phyloP scores from a whole-genome alignment of 2,797 vertebrate species.

The Cryptoblepharus egeriae region DNA sequence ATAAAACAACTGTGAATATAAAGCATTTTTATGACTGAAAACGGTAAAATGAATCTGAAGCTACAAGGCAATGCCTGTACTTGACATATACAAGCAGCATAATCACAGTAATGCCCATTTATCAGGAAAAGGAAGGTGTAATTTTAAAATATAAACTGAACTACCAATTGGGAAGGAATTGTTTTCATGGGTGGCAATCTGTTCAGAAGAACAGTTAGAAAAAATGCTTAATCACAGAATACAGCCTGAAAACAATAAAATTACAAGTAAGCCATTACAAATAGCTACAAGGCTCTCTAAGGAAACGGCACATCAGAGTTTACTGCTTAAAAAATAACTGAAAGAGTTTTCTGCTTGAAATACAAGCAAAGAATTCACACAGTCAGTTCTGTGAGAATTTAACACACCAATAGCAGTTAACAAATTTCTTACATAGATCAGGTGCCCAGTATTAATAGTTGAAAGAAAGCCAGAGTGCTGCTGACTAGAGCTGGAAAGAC shows the following conservation, averaged over 20 bases:
- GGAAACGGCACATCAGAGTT: neutral
- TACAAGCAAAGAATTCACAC: neutral
- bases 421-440: neutral
- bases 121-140: slow-evolving; percentile 27
- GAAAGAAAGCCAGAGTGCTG: neutral
- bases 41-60: neutral
- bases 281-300: slow-evolving; percentile 28
- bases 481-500: too few species aligned
- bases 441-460: neutral
- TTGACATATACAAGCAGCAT: slow-evolving; percentile 10
- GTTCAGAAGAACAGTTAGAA: slow-evolving; percentile 34
- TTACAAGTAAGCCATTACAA: slow-evolving; percentile 8
- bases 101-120: slow-evolving; percentile 51
- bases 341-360: neutral
- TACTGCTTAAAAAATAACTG: neutral
- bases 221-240: slow-evolving; percentile 34
- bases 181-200: slow-evolving; percentile 46
- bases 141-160: slow-evolving; percentile 51
- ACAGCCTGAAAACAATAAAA: slow-evolving; percentile 29
- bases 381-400: neutral
- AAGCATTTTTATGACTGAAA: neutral
- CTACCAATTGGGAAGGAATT: slow-evolving; percentile 63
- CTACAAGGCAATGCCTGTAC: too few species aligned
- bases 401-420: slow-evolving; percentile 38
- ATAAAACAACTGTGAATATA: too few species aligned